Conservation (phyloP, 2,888 invertebrate species). For the Sisyra terminalis region DNA sequence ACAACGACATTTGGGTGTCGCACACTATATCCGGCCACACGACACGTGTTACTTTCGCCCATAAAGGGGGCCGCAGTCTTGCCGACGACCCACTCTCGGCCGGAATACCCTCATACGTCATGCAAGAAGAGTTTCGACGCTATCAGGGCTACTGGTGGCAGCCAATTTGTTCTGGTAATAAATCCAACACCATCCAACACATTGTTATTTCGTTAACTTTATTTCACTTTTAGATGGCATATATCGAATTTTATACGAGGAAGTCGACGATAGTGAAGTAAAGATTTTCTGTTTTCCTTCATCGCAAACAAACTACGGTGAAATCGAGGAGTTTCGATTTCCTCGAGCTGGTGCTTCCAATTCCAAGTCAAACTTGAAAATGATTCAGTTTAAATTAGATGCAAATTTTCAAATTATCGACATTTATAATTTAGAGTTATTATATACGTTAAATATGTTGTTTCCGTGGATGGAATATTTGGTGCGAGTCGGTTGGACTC, state of each 20-base stretch:
- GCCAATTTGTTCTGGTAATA: constrained; percentile 46
- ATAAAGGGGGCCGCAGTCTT: constrained; percentile 47
- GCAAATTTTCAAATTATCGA: constrained; percentile 52
- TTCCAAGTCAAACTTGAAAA: constrained; percentile 74
- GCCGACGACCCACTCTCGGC: constrained; percentile 76
- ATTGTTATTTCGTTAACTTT: no score
- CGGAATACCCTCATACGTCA: constrained; percentile 95
- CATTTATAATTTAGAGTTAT: constrained; percentile 56
- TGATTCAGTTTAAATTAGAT: constrained; percentile 61
- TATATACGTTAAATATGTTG: constrained; percentile 57
- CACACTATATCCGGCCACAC: constrained; percentile 48
- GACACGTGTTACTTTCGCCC: constrained; percentile 51
- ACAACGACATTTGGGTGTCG: constrained; percentile 83
- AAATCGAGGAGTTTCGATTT: constrained; percentile 75
- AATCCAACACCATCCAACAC: constrained; percentile 10
- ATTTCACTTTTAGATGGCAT: constrained; percentile 40
- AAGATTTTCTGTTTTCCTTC: constrained; percentile 81
- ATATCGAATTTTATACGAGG: constrained; percentile 71
- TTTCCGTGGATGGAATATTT: constrained; percentile 94
- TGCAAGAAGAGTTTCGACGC: constrained; percentile 94
- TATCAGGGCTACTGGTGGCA: constrained; percentile 99
- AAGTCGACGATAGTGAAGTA: constrained; percentile 80
- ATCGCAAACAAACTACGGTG: constrained; percentile 59
- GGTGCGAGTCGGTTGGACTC: constrained; percentile 89
- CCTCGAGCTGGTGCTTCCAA: constrained; percentile 81